These are phyloP conservation scores for Myioborus miniatus DNA, from an alignment of 2,797 vertebrate species.

Conservation along the genomic window DNA sequence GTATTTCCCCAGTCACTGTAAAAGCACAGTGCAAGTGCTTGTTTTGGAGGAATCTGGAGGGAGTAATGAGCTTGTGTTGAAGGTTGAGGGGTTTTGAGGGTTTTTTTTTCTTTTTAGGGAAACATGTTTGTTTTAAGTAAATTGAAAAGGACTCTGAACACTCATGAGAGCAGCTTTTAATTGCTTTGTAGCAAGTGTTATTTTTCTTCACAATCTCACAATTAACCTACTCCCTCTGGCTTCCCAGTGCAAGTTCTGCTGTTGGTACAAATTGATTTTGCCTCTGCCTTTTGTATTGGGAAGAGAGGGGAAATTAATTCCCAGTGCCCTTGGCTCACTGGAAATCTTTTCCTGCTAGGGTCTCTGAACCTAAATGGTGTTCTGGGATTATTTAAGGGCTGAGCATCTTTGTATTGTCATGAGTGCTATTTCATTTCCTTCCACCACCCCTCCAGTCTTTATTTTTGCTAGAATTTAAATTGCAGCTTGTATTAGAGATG, in stretches of 20 bases:
- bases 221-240: conserved; percentile 30
- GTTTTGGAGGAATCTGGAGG: background rate
- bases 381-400: background rate
- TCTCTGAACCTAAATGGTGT: background rate
- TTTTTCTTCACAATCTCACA: conserved; percentile 24
- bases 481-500: accelerated
- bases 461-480: background rate
- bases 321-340: background rate
- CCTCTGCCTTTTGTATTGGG: background rate
- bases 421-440: background rate
- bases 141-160: background rate
- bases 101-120: background rate
- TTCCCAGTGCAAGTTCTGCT: background rate
- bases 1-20: background rate
- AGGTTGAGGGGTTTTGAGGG: background rate
- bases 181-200: conserved; percentile 28
- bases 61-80: background rate
- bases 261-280: conserved; percentile 9
- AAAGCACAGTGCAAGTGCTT: accelerated
- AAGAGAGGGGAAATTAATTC: background rate
- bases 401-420: background rate
- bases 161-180: conserved; percentile 5
- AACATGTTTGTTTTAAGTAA: conserved; percentile 23
- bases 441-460: background rate
- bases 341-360: background rate